Evolutionary conservation across 2,888 invertebrate species (phyloP).

Genomic region (Acanthoscelides obtectus): DNA sequence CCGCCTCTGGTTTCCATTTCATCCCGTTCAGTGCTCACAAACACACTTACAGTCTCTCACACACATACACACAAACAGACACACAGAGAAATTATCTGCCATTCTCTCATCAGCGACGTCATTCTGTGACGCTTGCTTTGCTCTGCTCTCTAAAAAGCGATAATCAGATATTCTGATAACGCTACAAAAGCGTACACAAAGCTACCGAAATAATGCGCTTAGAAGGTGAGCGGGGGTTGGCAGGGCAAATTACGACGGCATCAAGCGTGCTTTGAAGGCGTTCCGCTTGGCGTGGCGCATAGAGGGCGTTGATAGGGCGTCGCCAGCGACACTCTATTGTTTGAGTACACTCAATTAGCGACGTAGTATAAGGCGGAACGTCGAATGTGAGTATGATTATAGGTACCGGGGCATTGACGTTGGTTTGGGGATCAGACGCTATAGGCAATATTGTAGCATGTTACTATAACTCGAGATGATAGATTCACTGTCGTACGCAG

Average conservation of each 20-base stretch:
- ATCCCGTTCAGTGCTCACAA: background rate
- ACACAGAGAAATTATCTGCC: background rate
- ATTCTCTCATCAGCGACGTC: background rate
- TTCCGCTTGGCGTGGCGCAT: slow-evolving; percentile 40
- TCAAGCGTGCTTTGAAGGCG: slow-evolving; percentile 42
- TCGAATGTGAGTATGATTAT: background rate
- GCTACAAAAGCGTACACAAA: slow-evolving; percentile 41
- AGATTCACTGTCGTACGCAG: too few relatives aligned
- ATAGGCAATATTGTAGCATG: too few relatives aligned
- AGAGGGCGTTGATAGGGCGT: slow-evolving; percentile 39
- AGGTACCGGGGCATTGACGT: background rate
- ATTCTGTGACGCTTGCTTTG: background rate
- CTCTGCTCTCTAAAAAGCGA: slow-evolving; percentile 35
- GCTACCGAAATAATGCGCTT: slow-evolving; percentile 46
- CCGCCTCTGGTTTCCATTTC: background rate
- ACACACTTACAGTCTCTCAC: background rate
- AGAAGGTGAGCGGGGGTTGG: slow-evolving; percentile 45
- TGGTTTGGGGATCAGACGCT: background rate
- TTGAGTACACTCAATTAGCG: slow-evolving; percentile 47
- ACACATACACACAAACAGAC: background rate
- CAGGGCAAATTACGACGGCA: slow-evolving; percentile 3
- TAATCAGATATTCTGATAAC: slow-evolving; percentile 41
- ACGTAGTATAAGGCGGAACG: slow-evolving; percentile 3
- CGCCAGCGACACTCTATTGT: slow-evolving; percentile 39
- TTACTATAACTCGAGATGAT: too few relatives aligned